phyloP scores from a whole-genome alignment of 2,888 invertebrate species.

The Drosophila paracracens region DNA sequence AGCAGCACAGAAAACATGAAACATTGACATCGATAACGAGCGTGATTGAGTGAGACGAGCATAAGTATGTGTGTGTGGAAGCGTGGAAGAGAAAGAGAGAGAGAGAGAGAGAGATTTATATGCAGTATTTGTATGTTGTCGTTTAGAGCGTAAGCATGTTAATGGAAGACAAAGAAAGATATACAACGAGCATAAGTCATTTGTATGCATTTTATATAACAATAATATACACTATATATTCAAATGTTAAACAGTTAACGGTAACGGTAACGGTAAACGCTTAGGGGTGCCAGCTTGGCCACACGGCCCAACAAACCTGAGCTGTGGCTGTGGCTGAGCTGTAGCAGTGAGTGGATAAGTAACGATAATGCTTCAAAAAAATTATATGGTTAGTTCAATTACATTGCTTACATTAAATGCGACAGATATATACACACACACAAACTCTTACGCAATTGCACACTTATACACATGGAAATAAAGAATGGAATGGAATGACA shows the following conservation, averaged over 20 bases:
- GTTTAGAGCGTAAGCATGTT: constrained; percentile 76
- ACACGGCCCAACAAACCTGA: constrained; percentile 66
- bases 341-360: constrained; percentile 63
- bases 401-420: constrained; percentile 45
- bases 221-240: constrained; percentile 22
- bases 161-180: constrained; percentile 76
- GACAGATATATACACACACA: constrained; percentile 23
- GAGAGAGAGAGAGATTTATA: constrained; percentile 25
- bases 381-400: constrained; percentile 58
- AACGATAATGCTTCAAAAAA: constrained; percentile 64
- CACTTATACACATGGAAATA: constrained; percentile 18
- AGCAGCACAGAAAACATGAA: constrained; percentile 22
- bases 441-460: constrained; percentile 44
- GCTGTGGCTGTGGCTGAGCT: constrained; percentile 70
- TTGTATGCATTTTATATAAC: constrained; percentile 43
- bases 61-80: constrained; percentile 6
- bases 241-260: constrained; percentile 31
- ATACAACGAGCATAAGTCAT: constrained; percentile 83
- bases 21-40: constrained; percentile 43
- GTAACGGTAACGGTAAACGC: constrained; percentile 44
- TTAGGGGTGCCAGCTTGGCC: constrained; percentile 58
- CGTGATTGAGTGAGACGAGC: constrained; percentile 20
- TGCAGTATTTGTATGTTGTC: constrained; percentile 46
- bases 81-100: constrained; percentile 5
- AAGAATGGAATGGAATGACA: constrained; percentile 4